A percentile compares a stretch with the other conserved stretches of the same genome.
Conservation (phyloP, 2,113 vertebrate genomes). For the Leucopternis melanops region DNA sequence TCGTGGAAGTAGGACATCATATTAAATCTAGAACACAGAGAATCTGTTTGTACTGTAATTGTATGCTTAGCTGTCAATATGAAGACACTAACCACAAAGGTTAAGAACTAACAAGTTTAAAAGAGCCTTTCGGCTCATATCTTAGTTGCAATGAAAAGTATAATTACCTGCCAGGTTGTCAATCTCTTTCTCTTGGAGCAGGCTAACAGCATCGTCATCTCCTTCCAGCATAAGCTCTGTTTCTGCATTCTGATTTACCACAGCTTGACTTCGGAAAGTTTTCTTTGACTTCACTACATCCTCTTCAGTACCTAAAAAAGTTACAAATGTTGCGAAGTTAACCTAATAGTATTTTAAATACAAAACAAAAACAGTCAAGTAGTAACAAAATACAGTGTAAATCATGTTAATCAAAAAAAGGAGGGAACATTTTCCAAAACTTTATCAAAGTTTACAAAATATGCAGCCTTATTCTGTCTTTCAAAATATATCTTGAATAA, state of each 20-base stretch:
- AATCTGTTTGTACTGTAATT: neutral
- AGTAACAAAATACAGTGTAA: neutral
- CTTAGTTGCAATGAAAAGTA: neutral
- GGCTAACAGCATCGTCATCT: slow-evolving; percentile 89
- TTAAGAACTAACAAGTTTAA: neutral
- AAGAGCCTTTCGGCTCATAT: neutral
- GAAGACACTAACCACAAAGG: neutral
- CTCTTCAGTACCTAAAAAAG: slow-evolving; percentile 80
- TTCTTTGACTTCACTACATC: slow-evolving; percentile 82
- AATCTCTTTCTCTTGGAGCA: slow-evolving; percentile 94
- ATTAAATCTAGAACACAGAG: neutral
- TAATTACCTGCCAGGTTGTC: slow-evolving; percentile 90
- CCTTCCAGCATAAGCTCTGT: slow-evolving; percentile 89
- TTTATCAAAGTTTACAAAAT: neutral
- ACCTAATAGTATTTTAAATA: neutral
- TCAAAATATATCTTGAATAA: neutral
- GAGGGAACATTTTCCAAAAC: neutral
- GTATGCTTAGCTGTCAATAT: neutral
- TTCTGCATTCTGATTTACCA: slow-evolving; percentile 85
- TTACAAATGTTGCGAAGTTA: slow-evolving; percentile 7
- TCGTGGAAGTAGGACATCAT: neutral
- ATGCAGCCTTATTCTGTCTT: neutral
- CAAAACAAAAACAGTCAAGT: neutral
- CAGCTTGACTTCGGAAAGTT: slow-evolving; percentile 80
- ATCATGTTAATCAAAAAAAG: neutral